These are phyloP conservation scores for Colinus virginianus DNA, from an alignment of 2,113 vertebrate genomes.

Conservation along the genomic window DNA sequence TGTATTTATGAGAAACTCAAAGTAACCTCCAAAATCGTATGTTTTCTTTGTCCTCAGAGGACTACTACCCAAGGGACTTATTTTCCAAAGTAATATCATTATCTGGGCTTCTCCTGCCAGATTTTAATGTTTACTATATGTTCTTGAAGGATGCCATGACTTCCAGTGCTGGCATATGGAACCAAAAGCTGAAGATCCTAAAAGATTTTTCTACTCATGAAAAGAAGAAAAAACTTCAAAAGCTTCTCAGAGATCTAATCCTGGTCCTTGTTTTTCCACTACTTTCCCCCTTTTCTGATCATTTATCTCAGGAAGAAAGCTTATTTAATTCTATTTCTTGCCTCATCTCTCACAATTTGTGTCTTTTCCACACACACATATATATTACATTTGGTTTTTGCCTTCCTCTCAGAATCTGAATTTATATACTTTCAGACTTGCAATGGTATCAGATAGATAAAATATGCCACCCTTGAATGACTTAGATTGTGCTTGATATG, in stretches of 20 bases:
- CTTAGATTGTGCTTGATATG: not conserved
- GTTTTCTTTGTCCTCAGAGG: not conserved
- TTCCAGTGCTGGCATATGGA: rapidly evolving
- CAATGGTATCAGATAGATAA: not conserved
- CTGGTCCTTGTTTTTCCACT: not conserved
- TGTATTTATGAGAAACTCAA: not conserved
- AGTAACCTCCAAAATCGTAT: not conserved
- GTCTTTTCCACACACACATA: not conserved
- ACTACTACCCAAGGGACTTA: not conserved
- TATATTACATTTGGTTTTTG: not conserved
- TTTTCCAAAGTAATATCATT: not conserved
- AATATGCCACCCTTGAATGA: not conserved
- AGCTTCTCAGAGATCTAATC: not conserved
- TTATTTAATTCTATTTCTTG: not conserved
- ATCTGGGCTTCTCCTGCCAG: not conserved
- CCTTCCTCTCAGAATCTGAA: not conserved
- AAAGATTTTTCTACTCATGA: not conserved
- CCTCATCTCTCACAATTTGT: not conserved
- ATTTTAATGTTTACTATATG: not conserved
- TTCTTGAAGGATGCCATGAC: not conserved
- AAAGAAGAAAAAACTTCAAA: not conserved
- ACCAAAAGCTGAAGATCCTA: not conserved
- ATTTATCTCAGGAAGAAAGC: not conserved
- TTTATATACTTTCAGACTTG: not conserved
- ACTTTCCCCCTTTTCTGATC: not conserved